Percentiles rank a stretch among this genome's conserved stretches.
phyloP scores from a whole-genome alignment of 2,797 vertebrate genomes.

The Anableps anableps region DNA sequence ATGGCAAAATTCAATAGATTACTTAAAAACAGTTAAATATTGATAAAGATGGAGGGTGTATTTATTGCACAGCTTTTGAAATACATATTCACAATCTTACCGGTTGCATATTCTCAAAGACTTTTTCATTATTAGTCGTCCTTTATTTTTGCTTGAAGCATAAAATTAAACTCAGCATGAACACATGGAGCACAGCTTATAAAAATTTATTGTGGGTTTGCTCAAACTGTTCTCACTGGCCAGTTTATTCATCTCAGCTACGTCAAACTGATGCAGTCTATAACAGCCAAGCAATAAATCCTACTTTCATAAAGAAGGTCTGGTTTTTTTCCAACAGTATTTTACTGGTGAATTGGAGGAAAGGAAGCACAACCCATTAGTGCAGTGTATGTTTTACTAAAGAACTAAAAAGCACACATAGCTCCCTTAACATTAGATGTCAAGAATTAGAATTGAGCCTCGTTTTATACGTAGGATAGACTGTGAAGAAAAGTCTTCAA shows the following conservation, averaged over 20 bases:
- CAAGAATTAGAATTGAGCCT: not conserved
- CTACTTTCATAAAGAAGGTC: not conserved
- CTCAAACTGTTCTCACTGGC: conserved; percentile 1
- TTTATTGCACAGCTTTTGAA: not conserved
- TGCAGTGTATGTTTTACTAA: not conserved
- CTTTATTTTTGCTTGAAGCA: conserved; percentile 4
- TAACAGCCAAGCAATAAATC: conserved; percentile 2
- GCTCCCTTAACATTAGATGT: not conserved
- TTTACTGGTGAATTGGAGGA: not conserved
- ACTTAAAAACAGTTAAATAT: not conserved
- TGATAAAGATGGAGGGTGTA: not conserved
- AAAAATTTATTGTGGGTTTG: conserved; percentile 12
- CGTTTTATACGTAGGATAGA: not conserved
- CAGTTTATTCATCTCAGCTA: conserved; percentile 8
- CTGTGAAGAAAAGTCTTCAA: too few relatives aligned
- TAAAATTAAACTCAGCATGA: conserved; percentile 4
- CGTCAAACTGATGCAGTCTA: conserved; percentile 3
- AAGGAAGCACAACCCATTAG: not conserved
- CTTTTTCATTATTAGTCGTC: not conserved
- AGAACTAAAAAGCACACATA: not conserved
- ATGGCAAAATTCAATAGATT: not conserved
- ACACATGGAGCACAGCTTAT: conserved; percentile 1
- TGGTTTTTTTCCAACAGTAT: not conserved
- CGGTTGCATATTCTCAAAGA: not conserved
- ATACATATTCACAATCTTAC: not conserved